Evolutionary conservation across 1,140 invertebrate genomes (phyloP).

Genomic region (Wasmannia auropunctata): DNA sequence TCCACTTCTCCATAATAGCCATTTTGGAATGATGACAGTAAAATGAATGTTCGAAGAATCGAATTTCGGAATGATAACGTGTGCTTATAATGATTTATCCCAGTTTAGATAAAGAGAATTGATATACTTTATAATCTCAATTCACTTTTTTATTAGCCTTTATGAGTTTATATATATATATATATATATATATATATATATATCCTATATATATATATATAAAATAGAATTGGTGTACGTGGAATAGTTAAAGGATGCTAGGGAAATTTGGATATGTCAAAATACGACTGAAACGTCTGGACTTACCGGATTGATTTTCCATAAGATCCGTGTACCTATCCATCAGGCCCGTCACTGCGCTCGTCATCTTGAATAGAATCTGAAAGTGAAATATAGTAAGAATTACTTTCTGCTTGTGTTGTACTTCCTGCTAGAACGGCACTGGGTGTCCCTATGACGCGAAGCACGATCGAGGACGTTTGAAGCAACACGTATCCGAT

Average conservation of each 20-base stretch:
- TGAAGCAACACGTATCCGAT: too few species aligned
- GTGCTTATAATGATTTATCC: background rate
- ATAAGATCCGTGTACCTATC: slow-evolving; percentile 92
- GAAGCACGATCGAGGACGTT: too few species aligned
- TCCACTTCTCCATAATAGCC: background rate
- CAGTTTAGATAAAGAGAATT: background rate
- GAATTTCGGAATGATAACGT: background rate
- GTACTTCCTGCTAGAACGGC: background rate
- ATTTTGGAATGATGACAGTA: background rate
- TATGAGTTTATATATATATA: background rate
- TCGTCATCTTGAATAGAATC: slow-evolving; percentile 87
- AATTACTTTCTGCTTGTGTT: background rate
- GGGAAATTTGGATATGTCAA: background rate
- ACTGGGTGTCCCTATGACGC: too few species aligned
- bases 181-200: too few species aligned
- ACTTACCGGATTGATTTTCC: slow-evolving; percentile 92
- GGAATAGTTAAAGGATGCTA: slow-evolving; percentile 59
- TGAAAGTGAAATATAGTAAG: slow-evolving; percentile 84
- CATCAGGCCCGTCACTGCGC: slow-evolving; percentile 88
- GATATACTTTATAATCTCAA: background rate
- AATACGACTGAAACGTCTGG: background rate
- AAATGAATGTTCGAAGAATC: background rate
- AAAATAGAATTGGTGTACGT: too few species aligned
- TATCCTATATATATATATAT: too few species aligned
- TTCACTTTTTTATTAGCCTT: background rate